Percentiles rank a stretch among this genome's conserved stretches.
Conservation (phyloP, 2,888 invertebrate species). For the Drosophila acutilabella region DNA sequence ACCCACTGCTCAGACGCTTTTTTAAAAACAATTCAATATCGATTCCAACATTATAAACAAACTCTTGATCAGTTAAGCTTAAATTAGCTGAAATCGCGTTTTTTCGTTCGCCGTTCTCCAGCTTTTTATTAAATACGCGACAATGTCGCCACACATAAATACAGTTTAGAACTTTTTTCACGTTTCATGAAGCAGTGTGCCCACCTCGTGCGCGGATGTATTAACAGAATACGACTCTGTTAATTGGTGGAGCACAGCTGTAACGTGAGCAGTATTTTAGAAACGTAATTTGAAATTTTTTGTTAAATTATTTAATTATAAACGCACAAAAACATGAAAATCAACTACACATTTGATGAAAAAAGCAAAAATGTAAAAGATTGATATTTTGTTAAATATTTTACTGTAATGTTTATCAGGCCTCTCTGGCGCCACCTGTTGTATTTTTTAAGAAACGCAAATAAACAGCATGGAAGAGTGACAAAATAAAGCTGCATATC, state of each 20-base stretch:
- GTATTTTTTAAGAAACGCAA: too few species aligned
- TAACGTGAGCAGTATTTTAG: too few species aligned
- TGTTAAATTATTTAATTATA: too few species aligned
- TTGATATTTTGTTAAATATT: too few species aligned
- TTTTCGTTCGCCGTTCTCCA: conserved; percentile 71
- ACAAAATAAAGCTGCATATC: too few species aligned
- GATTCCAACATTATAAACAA: conserved; percentile 84
- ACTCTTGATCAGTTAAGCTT: conserved; percentile 84
- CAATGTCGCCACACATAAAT: conserved; percentile 65
- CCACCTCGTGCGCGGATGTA: conserved; percentile 19
- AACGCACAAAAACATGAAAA: too few species aligned
- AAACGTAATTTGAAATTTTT: too few species aligned
- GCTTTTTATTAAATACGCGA: conserved; percentile 71
- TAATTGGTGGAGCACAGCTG: not conserved
- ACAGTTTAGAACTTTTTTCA: conserved; percentile 65
- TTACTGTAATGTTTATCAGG: too few species aligned
- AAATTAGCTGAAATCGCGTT: conserved; percentile 76
- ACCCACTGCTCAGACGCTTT: conserved; percentile 82
- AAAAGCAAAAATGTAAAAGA: too few species aligned
- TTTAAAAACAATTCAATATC: conserved; percentile 84
- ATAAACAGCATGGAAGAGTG: too few species aligned
- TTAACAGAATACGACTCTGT: conserved; percentile 15
- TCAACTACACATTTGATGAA: too few species aligned
- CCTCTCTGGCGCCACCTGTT: too few species aligned
- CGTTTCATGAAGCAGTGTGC: conserved; percentile 52